Conservation (phyloP, 2,888 invertebrate genomes). For the Xestia c-nigrum region DNA sequence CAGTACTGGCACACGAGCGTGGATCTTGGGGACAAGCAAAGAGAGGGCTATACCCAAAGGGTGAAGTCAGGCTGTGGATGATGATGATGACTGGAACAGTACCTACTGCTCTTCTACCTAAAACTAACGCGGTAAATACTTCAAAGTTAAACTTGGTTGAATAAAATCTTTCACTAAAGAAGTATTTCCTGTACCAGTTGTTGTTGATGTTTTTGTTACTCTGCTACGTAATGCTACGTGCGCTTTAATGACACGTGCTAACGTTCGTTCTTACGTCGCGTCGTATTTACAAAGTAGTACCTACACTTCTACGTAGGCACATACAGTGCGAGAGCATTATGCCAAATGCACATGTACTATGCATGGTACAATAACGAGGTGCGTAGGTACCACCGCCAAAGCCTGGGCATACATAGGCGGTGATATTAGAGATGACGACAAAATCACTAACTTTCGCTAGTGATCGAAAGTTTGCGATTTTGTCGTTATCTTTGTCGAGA, state of each 20-base stretch:
- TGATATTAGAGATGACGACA: no score
- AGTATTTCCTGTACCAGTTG: background rate
- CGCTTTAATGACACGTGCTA: constrained; percentile 27
- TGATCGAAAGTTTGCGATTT: no score
- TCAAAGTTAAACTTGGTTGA: background rate
- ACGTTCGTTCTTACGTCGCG: constrained; percentile 11
- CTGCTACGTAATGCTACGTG: constrained; percentile 9
- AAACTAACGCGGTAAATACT: background rate
- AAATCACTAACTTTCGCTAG: no score
- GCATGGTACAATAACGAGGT: background rate
- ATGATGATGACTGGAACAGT: no score
- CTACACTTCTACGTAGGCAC: background rate
- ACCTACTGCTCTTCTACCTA: background rate
- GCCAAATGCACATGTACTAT: constrained; percentile 23
- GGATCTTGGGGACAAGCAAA: no score
- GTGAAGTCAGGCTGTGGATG: no score
- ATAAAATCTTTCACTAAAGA: background rate
- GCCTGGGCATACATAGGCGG: no score
- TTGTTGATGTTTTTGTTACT: background rate
- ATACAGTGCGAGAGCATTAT: constrained; percentile 2
- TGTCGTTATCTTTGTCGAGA: no score
- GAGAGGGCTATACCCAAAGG: no score
- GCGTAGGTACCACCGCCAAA: background rate
- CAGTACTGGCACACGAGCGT: no score
- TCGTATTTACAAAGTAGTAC: background rate